These are phyloP conservation scores for Temnothorax unifasciatus DNA, from an alignment of 2,888 invertebrate species.

Conservation along the genomic window DNA sequence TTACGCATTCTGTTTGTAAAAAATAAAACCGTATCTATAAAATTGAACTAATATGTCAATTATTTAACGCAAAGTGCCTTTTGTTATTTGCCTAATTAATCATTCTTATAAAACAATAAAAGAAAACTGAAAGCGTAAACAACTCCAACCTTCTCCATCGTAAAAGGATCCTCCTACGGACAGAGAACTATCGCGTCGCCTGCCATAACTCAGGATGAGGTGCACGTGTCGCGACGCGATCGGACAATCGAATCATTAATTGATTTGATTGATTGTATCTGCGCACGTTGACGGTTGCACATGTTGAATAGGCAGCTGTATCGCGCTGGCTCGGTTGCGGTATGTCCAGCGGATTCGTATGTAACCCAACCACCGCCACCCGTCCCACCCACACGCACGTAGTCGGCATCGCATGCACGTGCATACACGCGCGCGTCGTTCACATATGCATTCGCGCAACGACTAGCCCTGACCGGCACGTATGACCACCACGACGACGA, in stretches of 20 bases:
- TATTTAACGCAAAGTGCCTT: neutral
- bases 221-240: conserved; percentile 73
- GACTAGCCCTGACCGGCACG: conserved; percentile 58
- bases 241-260: conserved; percentile 84
- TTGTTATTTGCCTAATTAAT: conserved; percentile 9
- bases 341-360: conserved; percentile 81
- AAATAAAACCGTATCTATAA: neutral
- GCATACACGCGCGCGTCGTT: conserved; percentile 54
- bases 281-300: conserved; percentile 83
- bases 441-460: conserved; percentile 56
- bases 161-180: neutral
- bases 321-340: conserved; percentile 76
- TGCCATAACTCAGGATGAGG: conserved; percentile 57
- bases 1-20: neutral
- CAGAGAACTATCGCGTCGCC: conserved; percentile 30
- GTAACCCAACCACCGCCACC: conserved; percentile 70
- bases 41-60: neutral
- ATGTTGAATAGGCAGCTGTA: conserved; percentile 84
- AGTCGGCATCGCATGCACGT: conserved; percentile 56
- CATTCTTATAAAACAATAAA: neutral
- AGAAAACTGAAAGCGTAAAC: neutral
- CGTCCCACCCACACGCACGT: conserved; percentile 72
- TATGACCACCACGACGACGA: conserved; percentile 55
- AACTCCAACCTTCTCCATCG: neutral
- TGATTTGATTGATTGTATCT: conserved; percentile 85